Base-by-base conservation (phyloP, 2,113 vertebrate species). In the Scolopax mira region DNA sequence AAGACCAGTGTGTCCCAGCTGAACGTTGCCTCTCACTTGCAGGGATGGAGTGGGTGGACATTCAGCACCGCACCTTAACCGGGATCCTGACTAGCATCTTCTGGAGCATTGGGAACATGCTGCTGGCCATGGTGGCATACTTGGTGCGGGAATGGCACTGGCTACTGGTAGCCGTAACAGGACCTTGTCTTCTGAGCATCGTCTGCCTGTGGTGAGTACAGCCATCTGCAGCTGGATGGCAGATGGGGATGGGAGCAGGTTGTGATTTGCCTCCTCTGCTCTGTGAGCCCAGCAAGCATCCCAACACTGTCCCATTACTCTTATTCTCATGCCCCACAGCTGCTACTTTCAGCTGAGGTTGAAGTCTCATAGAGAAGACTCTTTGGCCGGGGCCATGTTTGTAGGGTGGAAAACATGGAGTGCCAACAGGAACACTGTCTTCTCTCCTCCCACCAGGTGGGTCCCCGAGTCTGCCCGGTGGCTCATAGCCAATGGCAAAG, bases 401-500 rank as follows among this genome's bases (percentile, higher is more conserved):
- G 23, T 10, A 28, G 37, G 28, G 5, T 94, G 57, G 55, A 33
- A 60, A 93, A 48, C 19, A 24, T 0, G 3, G 30, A 73, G 37
- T 5, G 3, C 30, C 85, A 77, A 73, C 10, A 23, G 52, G 89
- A 89, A 55, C 14, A 21, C 49, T 71, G 25, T 71, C 64, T 83
- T 90, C 48, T 96, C 75, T 87, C 61, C 80, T 55, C 24, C 0
- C 65, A 10, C 62, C 87, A 99, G 99, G 98, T 99, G 99, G 98
- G 97, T 99, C 77, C 99, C 99, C 60, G 99, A 99, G 96, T 99
- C 99, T 60, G 99, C 98, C 5, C 97, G 98, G 46, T 99, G 99
- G 99, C 98, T 99, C 73, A 92, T 99, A 94, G 98, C 98, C 41
- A 99, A 98, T 8, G 98, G 98, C 61, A 98, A 97, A 37, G 83